Evolutionary conservation across 2,888 invertebrate species (phyloP), one percentile per base, ranked within the genome.

Genomic region (Muschampia plurimacula): DNA sequence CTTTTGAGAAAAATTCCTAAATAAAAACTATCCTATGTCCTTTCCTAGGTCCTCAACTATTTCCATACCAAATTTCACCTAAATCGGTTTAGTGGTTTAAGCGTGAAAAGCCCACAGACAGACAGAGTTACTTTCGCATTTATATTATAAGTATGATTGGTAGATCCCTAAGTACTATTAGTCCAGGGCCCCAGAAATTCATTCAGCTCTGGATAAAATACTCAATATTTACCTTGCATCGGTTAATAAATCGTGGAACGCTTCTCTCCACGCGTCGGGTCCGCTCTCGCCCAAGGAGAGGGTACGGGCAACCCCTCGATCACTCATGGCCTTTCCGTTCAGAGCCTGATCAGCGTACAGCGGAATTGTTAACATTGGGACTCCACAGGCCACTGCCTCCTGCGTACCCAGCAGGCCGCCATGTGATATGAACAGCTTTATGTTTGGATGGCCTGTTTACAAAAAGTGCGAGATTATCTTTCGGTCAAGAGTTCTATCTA

Each of bases 331-430:
- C 32, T 87, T 86, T 57, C 95, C 92, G 81, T 96, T 96, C 28
- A 95, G 82, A 0, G 91, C 92, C 79, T 91, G 94, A 78, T 95
- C 95, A n/a, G 95, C 95, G 77, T 95, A 95, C 55, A 95, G 81
- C 0, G 95, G 95, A 46, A 95, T 91, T 74, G 95, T 95, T 46
- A 95, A 79, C 84, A 95, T 93, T 0, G 95, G 95, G 6, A 95
- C 94, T 1, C 93, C 95, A 77, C 95, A 95, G 41, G 94, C 94
- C 32, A 95, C 94, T 0, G 95, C 94, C 81, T 96, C 96, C 81
- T 95, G 95, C 0, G 95, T 94, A 60, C 96, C 95, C 73, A 96
- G 91, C 57, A 96, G 87, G 6, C 96, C 96, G 6, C 96, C 96
- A 84, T 96, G 96, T 0, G 95, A 95, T 82, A 96, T 95, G 81